phyloP scores from a whole-genome alignment of 2,888 invertebrate genomes.

The Mimachlamys varia region DNA sequence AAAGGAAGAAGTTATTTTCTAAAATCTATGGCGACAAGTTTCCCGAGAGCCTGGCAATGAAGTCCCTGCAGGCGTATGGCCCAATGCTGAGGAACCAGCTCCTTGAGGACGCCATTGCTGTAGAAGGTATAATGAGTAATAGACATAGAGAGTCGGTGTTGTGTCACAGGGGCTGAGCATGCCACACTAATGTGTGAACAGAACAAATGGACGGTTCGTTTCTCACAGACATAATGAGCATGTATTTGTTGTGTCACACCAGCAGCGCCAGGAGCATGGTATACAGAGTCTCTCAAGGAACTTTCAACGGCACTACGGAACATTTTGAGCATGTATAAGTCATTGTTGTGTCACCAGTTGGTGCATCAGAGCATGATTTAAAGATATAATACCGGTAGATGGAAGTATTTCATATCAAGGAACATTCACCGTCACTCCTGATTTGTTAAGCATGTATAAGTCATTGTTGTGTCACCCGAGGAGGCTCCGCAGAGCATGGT shows the following conservation, averaged over 20 bases:
- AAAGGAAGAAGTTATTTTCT: slow-evolving; percentile 37
- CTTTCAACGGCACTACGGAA: neutral
- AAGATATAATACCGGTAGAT: too few relatives aligned
- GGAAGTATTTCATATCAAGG: neutral
- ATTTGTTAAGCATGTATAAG: neutral
- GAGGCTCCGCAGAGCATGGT: too few relatives aligned
- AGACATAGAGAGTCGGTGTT: neutral
- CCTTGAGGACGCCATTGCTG: slow-evolving; percentile 46
- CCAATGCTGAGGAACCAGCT: slow-evolving; percentile 50
- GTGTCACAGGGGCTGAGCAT: neutral
- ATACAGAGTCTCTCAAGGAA: neutral
- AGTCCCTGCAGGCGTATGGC: slow-evolving; percentile 48
- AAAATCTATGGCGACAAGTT: slow-evolving; percentile 7
- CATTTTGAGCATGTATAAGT: neutral
- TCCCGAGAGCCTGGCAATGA: slow-evolving; percentile 15
- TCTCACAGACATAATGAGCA: neutral
- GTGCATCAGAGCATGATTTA: neutral
- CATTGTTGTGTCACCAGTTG: neutral
- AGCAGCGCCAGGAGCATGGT: neutral
- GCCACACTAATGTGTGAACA: neutral
- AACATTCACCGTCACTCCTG: neutral
- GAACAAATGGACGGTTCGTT: neutral
- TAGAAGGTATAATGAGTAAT: slow-evolving; percentile 44
- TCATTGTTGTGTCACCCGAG: neutral
- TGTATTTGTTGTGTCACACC: neutral